A percentile compares a stretch with the other conserved stretches of the same genome.
Evolutionary conservation across 2,888 invertebrate species (phyloP).

Genomic region (Ethmia dodecea): DNA sequence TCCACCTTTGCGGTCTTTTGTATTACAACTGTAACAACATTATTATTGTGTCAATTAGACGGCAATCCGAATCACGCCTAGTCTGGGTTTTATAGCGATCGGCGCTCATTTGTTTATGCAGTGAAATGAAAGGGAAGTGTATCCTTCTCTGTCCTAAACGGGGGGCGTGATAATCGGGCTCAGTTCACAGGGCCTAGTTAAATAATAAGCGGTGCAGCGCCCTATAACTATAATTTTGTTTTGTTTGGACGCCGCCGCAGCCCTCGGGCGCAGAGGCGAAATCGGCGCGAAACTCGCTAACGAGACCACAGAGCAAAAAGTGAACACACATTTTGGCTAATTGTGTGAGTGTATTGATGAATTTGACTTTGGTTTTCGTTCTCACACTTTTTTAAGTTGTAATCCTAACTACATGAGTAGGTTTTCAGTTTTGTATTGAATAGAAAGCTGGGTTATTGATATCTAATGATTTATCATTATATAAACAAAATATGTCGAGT

Average conservation of each 20-base stretch:
- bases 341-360: slow-evolving; percentile 47
- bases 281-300: slow-evolving; percentile 59
- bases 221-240: slow-evolving; percentile 70
- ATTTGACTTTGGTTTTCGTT: slow-evolving; percentile 36
- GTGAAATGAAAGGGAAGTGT: slow-evolving; percentile 28
- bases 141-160: slow-evolving; percentile 36
- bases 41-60: slow-evolving; percentile 70
- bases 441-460: too few species aligned
- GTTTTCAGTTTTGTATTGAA: too few species aligned
- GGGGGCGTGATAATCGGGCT: slow-evolving; percentile 57
- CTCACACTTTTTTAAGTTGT: slow-evolving; percentile 23
- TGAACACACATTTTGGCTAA: slow-evolving; percentile 44
- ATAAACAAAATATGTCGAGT: background rate
- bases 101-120: slow-evolving; percentile 15
- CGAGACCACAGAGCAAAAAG: slow-evolving; percentile 50
- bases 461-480: too few species aligned
- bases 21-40: slow-evolving; percentile 65
- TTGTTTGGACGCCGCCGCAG: slow-evolving; percentile 61
- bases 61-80: slow-evolving; percentile 2
- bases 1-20: slow-evolving; percentile 71
- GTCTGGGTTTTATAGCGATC: background rate
- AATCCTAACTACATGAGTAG: too few species aligned
- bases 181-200: slow-evolving; percentile 66
- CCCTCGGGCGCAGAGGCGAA: slow-evolving; percentile 46
- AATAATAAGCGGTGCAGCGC: slow-evolving; percentile 66